Base-by-base conservation (phyloP, 2,888 invertebrate species). In the Leptinotarsa tumamoca region DNA sequence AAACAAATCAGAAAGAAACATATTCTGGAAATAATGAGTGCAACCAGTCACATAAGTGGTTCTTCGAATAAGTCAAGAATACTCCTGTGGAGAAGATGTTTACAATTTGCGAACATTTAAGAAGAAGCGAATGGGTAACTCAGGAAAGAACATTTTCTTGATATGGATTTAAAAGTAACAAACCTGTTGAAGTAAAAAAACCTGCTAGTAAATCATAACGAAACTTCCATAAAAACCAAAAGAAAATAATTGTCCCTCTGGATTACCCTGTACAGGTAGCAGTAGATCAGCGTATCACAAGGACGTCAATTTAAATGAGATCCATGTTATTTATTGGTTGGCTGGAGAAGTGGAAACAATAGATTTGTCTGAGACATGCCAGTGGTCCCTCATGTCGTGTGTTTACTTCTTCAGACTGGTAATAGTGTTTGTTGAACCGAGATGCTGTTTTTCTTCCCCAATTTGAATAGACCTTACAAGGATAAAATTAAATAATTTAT, bases 341-440 rank as follows among this genome's bases (percentile, higher is more conserved):
- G 85, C 82, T 85, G 82, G 79, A 82, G 83, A 81, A 83, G 83
- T 86, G 81, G 84, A 85, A 87, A 87, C 87, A 88, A 88, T 88
- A 88, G 87, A 88, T 88, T 87, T 88, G 87, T 87, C 85, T 81
- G 82, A 81, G 84, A 85, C 85, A 85, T 85, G 85, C 84, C 84
- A 84, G 78, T 81, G 83, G 84, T 85, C 84, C 86, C 84, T 86
- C 86, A 86, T 84, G 84, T 83, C 83, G 81, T 70, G 72, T 79
- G 77, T 79, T 79, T 77, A 79, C 75, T 77, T 79, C 75, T 68
- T 74, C 63, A 71, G 72, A 49, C 71, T 73, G 77, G 72, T 77
- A 77, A 76, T 77, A 75, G 79, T 74, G 77, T 77, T 74, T 75
- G 77, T 72, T 75, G 68, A 69, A 50, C 52, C 27, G 54, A 49